Conservation (phyloP, 2,888 invertebrate species). For the Isoperla grammatica region DNA sequence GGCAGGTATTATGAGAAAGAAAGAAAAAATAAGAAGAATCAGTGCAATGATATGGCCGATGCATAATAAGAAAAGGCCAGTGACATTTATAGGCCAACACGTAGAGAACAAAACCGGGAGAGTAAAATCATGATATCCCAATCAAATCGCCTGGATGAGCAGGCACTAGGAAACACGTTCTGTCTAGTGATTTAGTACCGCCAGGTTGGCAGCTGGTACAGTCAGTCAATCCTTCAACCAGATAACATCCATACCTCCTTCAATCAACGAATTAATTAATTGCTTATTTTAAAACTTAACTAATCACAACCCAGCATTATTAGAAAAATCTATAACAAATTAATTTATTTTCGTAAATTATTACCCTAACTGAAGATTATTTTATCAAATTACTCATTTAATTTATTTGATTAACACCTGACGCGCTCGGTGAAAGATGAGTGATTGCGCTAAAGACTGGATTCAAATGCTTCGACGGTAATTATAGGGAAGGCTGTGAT, state of each 20-base stretch:
- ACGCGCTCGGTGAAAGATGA: conserved; percentile 11
- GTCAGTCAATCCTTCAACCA: conserved; percentile 13
- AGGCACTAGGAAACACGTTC: conserved; percentile 9
- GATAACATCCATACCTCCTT: conserved; percentile 22
- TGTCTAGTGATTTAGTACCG: conserved; percentile 16
- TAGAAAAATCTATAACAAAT: conserved; percentile 7
- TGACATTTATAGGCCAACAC: no score
- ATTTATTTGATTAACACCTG: conserved; percentile 28
- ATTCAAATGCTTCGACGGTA: conserved; percentile 20
- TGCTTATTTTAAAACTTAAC: background rate
- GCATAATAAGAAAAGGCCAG: no score
- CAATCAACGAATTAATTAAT: conserved; percentile 26
- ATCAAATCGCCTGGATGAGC: background rate
- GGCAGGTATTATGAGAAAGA: no score
- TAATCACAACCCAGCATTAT: conserved; percentile 4
- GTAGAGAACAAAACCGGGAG: no score
- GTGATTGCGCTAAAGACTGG: conserved; percentile 6
- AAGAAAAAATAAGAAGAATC: no score
- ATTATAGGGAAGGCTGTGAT: conserved; percentile 28
- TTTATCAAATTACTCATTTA: conserved; percentile 24
- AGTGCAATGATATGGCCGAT: no score
- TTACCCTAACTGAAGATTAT: conserved; percentile 2
- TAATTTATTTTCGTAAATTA: conserved; percentile 17
- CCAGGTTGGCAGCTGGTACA: conserved; percentile 15
- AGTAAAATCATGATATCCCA: no score